Conservation (phyloP, 2,113 vertebrate genomes). For the Microcebus jonahi region DNA sequence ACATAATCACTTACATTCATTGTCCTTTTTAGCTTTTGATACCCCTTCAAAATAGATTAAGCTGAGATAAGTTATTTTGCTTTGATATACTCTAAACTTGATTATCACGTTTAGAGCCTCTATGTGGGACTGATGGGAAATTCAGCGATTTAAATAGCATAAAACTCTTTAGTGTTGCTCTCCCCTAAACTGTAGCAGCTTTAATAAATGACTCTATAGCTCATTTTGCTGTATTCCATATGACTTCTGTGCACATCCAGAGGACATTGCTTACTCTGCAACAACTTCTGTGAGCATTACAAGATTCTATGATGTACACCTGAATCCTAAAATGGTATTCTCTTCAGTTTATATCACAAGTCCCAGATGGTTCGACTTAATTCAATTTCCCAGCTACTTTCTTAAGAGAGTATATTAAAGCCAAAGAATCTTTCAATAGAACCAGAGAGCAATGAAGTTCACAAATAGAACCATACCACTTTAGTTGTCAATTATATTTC, state of each 20-base stretch:
- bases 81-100: neutral
- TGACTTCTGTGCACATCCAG: conserved; percentile 14
- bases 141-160: neutral
- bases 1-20: neutral
- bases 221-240: neutral
- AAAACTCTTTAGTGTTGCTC: neutral
- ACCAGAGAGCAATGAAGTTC: conserved; percentile 25
- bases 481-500: conserved; percentile 61
- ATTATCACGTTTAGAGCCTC: neutral
- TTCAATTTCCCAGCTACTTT: conserved; percentile 40
- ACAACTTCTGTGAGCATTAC: neutral
- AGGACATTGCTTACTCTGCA: conserved; percentile 6
- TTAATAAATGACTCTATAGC: conserved; percentile 18
- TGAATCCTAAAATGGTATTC: conserved; percentile 36
- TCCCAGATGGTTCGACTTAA: conserved; percentile 41
- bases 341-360: conserved; percentile 50
- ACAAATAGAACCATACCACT: neutral
- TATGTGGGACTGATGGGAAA: neutral
- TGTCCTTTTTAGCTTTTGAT: neutral
- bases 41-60: neutral
- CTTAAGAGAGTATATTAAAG: conserved; percentile 54
- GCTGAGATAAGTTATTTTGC: neutral
- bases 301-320: neutral
- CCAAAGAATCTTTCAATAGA: conserved; percentile 16
- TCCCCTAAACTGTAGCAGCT: neutral